A percentile compares a stretch with the other conserved stretches of the same genome.
Evolutionary conservation across 2,113 vertebrate genomes (phyloP).

Genomic region (Ctenomys sociabilis): DNA sequence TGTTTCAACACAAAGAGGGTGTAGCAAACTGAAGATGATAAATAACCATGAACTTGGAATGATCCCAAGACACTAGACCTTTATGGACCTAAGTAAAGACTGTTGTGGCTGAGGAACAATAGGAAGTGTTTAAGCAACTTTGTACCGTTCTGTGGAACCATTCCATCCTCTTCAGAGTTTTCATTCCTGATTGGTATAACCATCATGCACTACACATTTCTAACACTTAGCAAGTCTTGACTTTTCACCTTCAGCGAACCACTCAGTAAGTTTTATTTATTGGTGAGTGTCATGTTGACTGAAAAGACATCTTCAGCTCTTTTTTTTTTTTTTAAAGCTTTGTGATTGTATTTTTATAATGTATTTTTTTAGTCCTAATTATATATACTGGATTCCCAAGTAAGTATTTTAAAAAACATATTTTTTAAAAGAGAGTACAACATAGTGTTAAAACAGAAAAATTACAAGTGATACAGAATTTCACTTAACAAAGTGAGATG

Average conservation of each 20-base stretch:
- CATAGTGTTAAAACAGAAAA: too few species aligned
- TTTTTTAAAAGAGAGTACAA: too few species aligned
- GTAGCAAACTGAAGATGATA: not conserved
- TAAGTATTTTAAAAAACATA: too few species aligned
- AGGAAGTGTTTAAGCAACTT: not conserved
- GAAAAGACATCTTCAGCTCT: not conserved
- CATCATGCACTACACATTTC: not conserved
- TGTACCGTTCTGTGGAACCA: not conserved
- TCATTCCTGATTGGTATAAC: not conserved
- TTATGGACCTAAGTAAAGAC: not conserved
- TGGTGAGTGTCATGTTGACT: not conserved
- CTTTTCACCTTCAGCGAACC: not conserved
- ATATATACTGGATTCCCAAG: not conserved
- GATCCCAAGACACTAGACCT: not conserved
- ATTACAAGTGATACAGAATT: too few species aligned
- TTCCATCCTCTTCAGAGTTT: not conserved
- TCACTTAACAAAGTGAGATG: too few species aligned
- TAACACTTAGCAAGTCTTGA: not conserved
- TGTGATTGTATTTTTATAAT: not conserved
- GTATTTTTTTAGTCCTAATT: not conserved
- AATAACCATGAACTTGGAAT: constrained; percentile 1
- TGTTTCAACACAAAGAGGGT: not conserved
- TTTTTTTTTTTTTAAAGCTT: not conserved
- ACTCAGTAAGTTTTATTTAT: constrained; percentile 17
- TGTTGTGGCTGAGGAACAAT: not conserved